Conservation (phyloP, 2,888 invertebrate genomes). For the Ophion costatus region DNA sequence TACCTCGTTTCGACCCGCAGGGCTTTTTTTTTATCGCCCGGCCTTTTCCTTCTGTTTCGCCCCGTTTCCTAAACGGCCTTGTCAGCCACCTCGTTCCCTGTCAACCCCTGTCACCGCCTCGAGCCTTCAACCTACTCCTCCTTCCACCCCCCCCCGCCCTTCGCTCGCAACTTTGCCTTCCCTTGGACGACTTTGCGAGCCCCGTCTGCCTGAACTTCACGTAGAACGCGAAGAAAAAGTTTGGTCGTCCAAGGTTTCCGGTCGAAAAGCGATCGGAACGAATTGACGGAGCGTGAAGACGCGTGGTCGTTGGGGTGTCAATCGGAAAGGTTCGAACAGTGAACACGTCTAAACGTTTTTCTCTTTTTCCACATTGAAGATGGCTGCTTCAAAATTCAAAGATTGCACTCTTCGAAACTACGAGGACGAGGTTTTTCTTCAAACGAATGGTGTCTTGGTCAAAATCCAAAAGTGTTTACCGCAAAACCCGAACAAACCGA, state of each 20-base stretch:
- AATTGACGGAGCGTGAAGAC: not conserved
- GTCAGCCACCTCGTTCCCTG: not conserved
- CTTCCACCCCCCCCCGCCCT: not conserved
- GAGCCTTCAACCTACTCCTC: not conserved
- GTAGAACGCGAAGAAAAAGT: not conserved
- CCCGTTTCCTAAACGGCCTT: conserved; percentile 43
- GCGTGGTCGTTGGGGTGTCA: not conserved
- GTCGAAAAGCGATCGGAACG: not conserved
- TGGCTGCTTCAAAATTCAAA: not conserved
- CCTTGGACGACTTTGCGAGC: not conserved
- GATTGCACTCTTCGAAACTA: not conserved
- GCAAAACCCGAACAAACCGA: not conserved
- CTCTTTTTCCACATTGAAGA: not conserved
- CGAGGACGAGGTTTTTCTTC: not conserved
- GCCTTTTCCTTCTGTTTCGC: conserved; percentile 28
- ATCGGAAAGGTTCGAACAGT: not conserved
- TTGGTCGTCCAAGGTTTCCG: not conserved
- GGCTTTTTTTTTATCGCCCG: conserved; percentile 26
- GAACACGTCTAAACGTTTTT: not conserved
- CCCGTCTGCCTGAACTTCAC: not conserved
- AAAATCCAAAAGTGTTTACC: not conserved
- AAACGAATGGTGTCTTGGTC: not conserved
- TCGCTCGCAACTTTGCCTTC: not conserved
- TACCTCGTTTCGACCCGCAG: not conserved
- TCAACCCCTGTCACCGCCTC: not conserved